Evolutionary conservation across 2,797 vertebrate species (phyloP), one percentile per base, ranked within the genome.

Genomic region (Pangasius mekongensis): DNA sequence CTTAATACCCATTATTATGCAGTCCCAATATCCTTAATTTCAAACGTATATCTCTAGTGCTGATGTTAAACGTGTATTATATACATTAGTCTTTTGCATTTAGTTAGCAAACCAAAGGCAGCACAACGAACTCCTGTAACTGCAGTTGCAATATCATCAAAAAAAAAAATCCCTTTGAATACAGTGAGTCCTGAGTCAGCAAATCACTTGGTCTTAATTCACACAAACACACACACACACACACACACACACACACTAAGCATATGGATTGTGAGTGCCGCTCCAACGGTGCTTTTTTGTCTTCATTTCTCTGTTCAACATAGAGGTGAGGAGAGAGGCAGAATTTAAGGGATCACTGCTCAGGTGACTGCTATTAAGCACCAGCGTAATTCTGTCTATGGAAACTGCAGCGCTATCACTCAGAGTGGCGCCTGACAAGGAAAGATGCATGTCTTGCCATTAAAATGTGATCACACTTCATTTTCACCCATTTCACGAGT

Each of bases 291-390:
- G n/a, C 60, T 71, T 83, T 78, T 88, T 58, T 30, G 56, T 90
- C 89, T 91, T 91, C 83, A 84, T 86, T 85, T 86, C 56, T 56
- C 84, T 54, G 90, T 87, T 76, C 78, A 78, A 87, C 76, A 85
- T 39, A 49, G 60, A 86, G 64, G 87, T 91, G 83, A 87, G 67
- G 66, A 82, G 81, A 83, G 69, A 87, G 78, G 47, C 73, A 78
- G 86, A 88, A 89, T 89, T 89, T 89, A 89, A 90, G 74, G 87
- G 92, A 89, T 92, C 87, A 89, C 88, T 89, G 92, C 87, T 90
- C 85, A 86, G 89, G 82, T 90, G 91, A 90, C 84, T 8, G 89
- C 86, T 77, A 91, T 90, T 91, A 89, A 90, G 87, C 86, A 84
- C 77, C 88, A 88, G 85, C 81, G 83, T 87, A 87, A 89, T 86